A percentile compares a stretch with the other conserved stretches of the same genome.
phyloP scores from a whole-genome alignment of 2,888 invertebrate genomes.

The Amblyjoppa fuscipennis region DNA sequence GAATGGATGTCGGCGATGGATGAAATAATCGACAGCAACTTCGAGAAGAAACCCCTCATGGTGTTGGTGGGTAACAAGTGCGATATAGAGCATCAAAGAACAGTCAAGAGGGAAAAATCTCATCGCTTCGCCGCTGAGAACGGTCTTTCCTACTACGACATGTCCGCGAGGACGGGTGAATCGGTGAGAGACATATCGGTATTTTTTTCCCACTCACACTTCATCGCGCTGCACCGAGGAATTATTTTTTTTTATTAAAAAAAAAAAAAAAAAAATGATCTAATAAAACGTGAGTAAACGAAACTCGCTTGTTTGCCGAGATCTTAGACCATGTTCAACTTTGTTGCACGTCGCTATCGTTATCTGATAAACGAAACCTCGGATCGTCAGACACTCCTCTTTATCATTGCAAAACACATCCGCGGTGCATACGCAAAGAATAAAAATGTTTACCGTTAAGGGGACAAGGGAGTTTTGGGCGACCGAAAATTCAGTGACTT shows the following conservation, averaged over 20 bases:
- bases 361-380: not conserved
- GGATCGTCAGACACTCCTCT: not conserved
- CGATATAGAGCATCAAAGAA: slow-evolving; percentile 91
- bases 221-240: not conserved
- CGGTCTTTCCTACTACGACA: slow-evolving; percentile 88
- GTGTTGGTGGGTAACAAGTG: slow-evolving; percentile 91
- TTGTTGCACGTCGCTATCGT: slow-evolving; percentile 38
- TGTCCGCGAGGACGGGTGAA: slow-evolving; percentile 91
- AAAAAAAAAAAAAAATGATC: not conserved
- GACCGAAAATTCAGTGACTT: not conserved
- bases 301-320: not conserved
- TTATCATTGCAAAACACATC: not conserved
- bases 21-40: slow-evolving; percentile 83
- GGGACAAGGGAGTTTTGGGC: not conserved
- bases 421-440: not conserved
- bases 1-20: slow-evolving; percentile 90
- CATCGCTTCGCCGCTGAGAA: slow-evolving; percentile 89
- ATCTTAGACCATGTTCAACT: slow-evolving; percentile 23
- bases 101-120: slow-evolving; percentile 89
- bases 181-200: slow-evolving; percentile 89
- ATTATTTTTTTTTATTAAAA: not conserved
- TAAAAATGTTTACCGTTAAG: not conserved
- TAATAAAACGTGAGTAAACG: not conserved
- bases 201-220: slow-evolving; percentile 68
- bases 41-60: slow-evolving; percentile 86